Percentiles rank a stretch among this genome's conserved stretches.
phyloP scores from a whole-genome alignment of 2,797 vertebrate species.

The Acanthis flammea region DNA sequence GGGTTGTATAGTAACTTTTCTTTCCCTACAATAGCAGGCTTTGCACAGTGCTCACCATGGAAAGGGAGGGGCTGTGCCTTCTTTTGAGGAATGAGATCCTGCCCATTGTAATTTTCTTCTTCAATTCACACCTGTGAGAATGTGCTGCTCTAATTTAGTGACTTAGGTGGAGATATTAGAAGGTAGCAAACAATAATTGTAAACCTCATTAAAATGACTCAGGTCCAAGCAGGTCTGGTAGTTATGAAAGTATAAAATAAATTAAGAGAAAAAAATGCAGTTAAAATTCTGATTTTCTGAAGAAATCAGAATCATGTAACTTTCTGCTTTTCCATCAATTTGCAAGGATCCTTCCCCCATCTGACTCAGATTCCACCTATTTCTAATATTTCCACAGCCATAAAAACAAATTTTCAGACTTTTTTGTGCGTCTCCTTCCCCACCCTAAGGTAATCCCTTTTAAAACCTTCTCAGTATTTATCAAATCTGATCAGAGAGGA shows the following conservation, averaged over 20 bases:
- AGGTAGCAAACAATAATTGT: constrained; percentile 54
- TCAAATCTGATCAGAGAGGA: background rate
- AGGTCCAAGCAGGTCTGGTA: background rate
- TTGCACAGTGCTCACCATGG: background rate
- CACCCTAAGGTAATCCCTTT: background rate
- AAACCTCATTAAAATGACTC: constrained; percentile 66
- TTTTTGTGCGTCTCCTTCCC: background rate
- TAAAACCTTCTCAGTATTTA: background rate
- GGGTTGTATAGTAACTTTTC: background rate
- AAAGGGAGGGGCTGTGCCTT: background rate
- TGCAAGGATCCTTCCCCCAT: background rate
- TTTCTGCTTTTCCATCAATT: background rate
- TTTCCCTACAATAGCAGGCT: background rate
- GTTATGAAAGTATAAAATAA: background rate
- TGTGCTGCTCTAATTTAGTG: constrained; percentile 44
- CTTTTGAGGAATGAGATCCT: background rate
- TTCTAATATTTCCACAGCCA: background rate
- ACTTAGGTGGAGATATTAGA: constrained; percentile 30
- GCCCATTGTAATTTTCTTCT: background rate
- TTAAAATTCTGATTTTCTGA: background rate
- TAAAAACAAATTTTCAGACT: background rate
- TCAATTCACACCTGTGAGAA: constrained; percentile 2
- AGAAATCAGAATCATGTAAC: background rate
- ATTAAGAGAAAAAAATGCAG: background rate
- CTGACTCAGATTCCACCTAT: background rate